phyloP scores from a whole-genome alignment of 1,140 invertebrate genomes.

The Orius laevigatus region DNA sequence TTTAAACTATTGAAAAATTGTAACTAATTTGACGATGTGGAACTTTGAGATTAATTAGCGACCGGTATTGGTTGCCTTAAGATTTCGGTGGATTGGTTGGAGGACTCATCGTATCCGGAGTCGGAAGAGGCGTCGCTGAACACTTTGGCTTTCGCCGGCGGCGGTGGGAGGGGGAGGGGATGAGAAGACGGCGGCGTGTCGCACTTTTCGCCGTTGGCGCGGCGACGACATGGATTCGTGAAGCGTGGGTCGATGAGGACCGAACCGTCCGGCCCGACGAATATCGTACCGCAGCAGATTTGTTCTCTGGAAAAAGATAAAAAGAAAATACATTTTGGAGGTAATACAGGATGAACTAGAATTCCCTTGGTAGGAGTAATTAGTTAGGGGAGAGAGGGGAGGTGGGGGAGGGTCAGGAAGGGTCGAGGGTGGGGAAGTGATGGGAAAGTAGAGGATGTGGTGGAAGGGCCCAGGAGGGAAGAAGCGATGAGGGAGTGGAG shows the following conservation, averaged over 20 bases:
- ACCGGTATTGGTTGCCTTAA: no score
- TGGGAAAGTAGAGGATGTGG: no score
- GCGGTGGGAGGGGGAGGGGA: constrained; percentile 7
- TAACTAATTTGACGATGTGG: no score
- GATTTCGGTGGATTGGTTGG: constrained; percentile 27
- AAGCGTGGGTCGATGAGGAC: constrained; percentile 43
- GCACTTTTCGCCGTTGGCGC: constrained; percentile 18
- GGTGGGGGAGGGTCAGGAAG: no score
- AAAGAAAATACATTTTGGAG: neutral
- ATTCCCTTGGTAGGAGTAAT: no score
- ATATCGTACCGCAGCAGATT: constrained; percentile 57
- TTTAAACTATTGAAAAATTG: no score
- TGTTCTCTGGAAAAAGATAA: constrained; percentile 37
- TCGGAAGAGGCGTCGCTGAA: constrained; percentile 43
- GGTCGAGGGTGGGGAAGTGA: no score
- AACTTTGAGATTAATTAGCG: no score
- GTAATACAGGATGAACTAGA: no score
- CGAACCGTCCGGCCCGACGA: constrained; percentile 45
- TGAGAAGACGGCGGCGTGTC: neutral
- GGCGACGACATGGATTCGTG: constrained; percentile 40
- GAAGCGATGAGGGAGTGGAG: no score
- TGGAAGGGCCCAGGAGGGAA: no score
- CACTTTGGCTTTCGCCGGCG: constrained; percentile 23
- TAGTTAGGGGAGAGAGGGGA: no score
- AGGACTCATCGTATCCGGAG: constrained; percentile 44